Conservation (phyloP, 1,140 invertebrate genomes). For the Notospermus geniculatus region DNA sequence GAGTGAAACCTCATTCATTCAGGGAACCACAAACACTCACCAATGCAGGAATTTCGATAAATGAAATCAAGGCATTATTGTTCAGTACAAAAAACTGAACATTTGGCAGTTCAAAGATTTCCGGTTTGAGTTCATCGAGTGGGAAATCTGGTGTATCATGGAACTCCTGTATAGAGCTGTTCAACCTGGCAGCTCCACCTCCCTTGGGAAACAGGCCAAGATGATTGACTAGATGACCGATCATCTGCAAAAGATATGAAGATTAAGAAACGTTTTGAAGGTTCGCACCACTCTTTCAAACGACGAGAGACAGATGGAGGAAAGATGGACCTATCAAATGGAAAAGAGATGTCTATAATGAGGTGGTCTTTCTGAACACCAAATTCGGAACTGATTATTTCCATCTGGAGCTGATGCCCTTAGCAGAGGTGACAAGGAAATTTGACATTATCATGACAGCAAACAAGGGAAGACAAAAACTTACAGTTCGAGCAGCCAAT, state of each 20-base stretch:
- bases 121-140: slow-evolving; percentile 68
- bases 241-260: slow-evolving; percentile 33
- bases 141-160: slow-evolving; percentile 79
- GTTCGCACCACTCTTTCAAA: too few species aligned
- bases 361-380: too few species aligned
- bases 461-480: slow-evolving; percentile 12
- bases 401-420: too few species aligned
- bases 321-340: too few species aligned
- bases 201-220: slow-evolving; percentile 84
- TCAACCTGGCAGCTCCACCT: slow-evolving; percentile 76
- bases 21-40: too few species aligned
- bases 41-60: slow-evolving; percentile 87
- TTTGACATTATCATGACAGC: too few species aligned
- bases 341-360: too few species aligned
- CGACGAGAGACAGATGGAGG: too few species aligned
- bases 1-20: too few species aligned
- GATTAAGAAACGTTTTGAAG: too few species aligned
- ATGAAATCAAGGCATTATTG: slow-evolving; percentile 74
- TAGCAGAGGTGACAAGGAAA: too few species aligned
- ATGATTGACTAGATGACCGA: slow-evolving; percentile 77
- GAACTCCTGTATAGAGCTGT: slow-evolving; percentile 85
- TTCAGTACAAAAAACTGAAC: slow-evolving; percentile 85
- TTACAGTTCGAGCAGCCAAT: slow-evolving; percentile 57
- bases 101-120: slow-evolving; percentile 84
- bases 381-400: too few species aligned